These are phyloP conservation scores for Delichon dasypus DNA, from an alignment of 2,797 vertebrate genomes.

Conservation along the genomic window DNA sequence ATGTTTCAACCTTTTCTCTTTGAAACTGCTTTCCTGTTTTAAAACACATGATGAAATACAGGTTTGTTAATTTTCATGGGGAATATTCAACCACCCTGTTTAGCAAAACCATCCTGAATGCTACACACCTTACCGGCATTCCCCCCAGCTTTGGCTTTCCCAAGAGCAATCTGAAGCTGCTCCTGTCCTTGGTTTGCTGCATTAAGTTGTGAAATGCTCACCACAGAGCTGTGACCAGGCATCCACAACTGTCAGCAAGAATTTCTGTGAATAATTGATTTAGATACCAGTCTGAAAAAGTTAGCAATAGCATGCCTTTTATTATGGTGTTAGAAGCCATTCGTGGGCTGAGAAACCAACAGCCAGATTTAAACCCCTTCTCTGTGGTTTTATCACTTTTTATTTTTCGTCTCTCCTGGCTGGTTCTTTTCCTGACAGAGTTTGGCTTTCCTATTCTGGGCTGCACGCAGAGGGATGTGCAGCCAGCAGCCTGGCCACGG, in stretches of 20 bases:
- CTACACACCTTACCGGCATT: background rate
- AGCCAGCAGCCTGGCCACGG: background rate
- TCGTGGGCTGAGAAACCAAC: background rate
- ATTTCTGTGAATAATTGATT: slow-evolving; percentile 41
- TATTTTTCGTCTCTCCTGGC: background rate
- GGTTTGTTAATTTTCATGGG: background rate
- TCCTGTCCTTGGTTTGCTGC: background rate
- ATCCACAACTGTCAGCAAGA: background rate
- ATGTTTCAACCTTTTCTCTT: background rate
- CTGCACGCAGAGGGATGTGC: background rate
- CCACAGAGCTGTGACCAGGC: background rate
- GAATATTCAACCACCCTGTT: background rate
- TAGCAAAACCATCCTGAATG: background rate
- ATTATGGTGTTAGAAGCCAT: background rate
- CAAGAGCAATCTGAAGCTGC: background rate
- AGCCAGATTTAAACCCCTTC: background rate
- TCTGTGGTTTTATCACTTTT: background rate
- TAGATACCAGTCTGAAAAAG: slow-evolving; percentile 3
- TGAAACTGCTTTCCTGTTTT: background rate
- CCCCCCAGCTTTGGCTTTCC: background rate
- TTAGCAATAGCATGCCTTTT: background rate
- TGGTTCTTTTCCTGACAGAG: background rate
- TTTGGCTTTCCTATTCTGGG: background rate
- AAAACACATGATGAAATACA: background rate
- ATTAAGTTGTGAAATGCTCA: background rate